These are phyloP conservation scores for Climacteris rufus DNA, from an alignment of 2,113 vertebrate genomes.

Conservation along the genomic window DNA sequence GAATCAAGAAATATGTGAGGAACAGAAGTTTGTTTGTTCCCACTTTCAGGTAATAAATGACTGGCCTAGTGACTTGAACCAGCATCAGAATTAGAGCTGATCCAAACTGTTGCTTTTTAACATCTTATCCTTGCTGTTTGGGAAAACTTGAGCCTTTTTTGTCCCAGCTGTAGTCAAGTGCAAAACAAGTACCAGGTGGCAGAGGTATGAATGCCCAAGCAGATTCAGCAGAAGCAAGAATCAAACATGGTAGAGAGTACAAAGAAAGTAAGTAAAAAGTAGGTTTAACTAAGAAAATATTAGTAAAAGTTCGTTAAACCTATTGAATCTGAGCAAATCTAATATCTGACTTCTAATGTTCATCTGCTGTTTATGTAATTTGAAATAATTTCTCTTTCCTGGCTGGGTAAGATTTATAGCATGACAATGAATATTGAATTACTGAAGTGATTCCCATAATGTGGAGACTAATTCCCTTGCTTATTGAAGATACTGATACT, in stretches of 20 bases:
- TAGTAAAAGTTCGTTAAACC: neutral
- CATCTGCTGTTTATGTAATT: neutral
- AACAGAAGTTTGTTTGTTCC: neutral
- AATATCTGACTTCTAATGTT: neutral
- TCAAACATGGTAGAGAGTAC: neutral
- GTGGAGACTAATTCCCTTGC: neutral
- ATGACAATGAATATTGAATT: neutral
- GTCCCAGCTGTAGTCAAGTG: neutral
- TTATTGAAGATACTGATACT: neutral
- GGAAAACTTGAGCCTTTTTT: neutral
- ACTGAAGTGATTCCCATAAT: neutral
- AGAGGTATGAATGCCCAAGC: neutral
- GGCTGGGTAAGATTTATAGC: neutral
- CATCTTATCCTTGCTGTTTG: neutral
- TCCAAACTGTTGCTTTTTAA: neutral
- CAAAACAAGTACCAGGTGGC: neutral
- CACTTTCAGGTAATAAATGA: neutral
- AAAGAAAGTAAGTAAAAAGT: neutral
- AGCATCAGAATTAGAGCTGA: neutral
- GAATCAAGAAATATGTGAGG: neutral
- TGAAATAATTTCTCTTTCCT: neutral
- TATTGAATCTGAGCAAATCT: neutral
- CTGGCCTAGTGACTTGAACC: neutral
- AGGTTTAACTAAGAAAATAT: neutral
- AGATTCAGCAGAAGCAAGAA: neutral